Percentiles rank a stretch among this genome's conserved stretches.
phyloP scores from a whole-genome alignment of 2,797 vertebrate genomes.

The Otolemur crassicaudatus region DNA sequence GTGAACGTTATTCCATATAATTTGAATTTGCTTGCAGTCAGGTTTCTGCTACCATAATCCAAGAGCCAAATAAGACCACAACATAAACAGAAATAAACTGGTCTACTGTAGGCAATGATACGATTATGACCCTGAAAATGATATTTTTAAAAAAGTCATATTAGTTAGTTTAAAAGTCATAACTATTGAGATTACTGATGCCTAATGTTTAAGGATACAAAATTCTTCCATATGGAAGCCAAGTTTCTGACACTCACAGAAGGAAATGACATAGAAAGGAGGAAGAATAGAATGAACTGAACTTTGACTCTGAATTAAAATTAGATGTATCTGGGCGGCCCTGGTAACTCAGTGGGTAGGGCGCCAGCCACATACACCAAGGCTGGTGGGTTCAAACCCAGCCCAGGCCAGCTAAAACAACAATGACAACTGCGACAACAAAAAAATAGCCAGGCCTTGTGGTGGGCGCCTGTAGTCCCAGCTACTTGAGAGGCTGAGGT shows the following conservation, averaged over 20 bases:
- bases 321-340: background rate
- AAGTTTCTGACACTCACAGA: background rate
- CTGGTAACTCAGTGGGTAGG: no score
- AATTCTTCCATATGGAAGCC: background rate
- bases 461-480: no score
- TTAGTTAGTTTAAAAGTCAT: constrained; percentile 38
- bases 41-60: constrained; percentile 95
- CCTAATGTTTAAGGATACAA: constrained; percentile 49
- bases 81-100: constrained; percentile 99
- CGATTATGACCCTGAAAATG: constrained; percentile 96
- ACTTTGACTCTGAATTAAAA: background rate
- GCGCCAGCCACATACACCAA: no score
- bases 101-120: constrained; percentile 99
- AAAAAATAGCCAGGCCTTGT: no score
- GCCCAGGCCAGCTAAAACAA: no score
- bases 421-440: no score
- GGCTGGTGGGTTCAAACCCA: no score
- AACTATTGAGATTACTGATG: background rate
- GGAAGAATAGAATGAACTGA: background rate
- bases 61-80: constrained; percentile 98
- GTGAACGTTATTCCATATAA: constrained; percentile 97
- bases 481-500: no score
- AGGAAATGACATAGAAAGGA: background rate
- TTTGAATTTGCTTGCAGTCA: constrained; percentile 91
- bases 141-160: constrained; percentile 17